These are phyloP conservation scores for Merops nubicus DNA, from an alignment of 2,113 vertebrate species.

Conservation along the genomic window DNA sequence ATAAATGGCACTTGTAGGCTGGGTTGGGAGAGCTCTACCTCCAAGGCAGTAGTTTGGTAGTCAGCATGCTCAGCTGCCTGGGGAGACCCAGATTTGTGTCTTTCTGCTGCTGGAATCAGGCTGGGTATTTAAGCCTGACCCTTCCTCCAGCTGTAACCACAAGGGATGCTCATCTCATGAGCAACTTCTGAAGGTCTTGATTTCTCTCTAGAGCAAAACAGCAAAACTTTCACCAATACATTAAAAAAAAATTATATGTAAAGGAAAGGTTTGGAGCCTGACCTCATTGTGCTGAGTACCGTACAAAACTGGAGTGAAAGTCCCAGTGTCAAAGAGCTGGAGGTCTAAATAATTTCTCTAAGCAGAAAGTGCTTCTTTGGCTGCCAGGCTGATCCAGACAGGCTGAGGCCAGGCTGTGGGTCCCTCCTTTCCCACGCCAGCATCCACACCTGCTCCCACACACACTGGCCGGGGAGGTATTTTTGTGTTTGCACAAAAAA, in stretches of 20 bases:
- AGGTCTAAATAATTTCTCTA: not conserved
- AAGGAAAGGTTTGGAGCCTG: not conserved
- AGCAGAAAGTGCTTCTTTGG: not conserved
- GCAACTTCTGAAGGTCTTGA: not conserved
- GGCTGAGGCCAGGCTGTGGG: not conserved
- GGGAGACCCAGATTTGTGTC: not conserved
- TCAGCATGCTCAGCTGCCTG: not conserved
- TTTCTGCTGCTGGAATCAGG: not conserved
- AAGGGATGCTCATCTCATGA: not conserved
- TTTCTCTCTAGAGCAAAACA: not conserved
- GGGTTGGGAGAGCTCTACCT: not conserved
- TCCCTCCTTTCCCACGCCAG: not conserved
- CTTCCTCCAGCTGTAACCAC: not conserved
- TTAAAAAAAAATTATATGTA: rapidly evolving
- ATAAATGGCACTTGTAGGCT: not conserved
- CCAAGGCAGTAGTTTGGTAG: not conserved
- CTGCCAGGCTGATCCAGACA: rapidly evolving
- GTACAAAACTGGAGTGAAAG: rapidly evolving
- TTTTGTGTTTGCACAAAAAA: conserved; percentile 1
- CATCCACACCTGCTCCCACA: not conserved
- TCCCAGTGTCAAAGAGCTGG: not conserved
- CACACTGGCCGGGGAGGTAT: rapidly evolving
- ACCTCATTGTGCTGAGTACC: rapidly evolving
- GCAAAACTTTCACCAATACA: not conserved
- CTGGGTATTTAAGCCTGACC: not conserved